Base-by-base conservation (phyloP, 2,797 vertebrate genomes). In the Nyctalus aviator region DNA sequence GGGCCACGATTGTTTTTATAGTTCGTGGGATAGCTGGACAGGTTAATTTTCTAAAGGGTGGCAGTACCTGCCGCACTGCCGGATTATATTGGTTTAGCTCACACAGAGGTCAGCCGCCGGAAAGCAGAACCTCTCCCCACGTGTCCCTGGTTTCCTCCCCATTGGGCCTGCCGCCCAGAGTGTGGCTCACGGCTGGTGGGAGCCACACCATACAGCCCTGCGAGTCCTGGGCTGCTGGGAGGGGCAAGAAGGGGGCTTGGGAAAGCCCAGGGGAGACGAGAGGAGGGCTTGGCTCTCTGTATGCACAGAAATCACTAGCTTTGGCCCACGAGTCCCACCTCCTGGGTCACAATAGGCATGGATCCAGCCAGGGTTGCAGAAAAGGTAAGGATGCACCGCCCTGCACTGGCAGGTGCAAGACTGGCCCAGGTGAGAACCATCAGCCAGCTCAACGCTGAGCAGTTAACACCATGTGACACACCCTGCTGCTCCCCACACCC, bases 1-100 rank as follows among this genome's bases (percentile, higher is more conserved):
- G 81, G 46, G 41, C 32, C 71, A 84, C 71, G 59, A 41, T 32
- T 82, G 23, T 88, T 83, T 81, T 88, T 88, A 77, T 57, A 55
- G 35, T 46, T 91, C 25, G 48, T 82, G 30, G 25, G 62, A 2
- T 30, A 53, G 25, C 37, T 37, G 59, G 78, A 37, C 27, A 62
- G 48, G 18, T 85, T 77, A 71, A 37, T 73, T 77, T 90, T 44
- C 77, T 84, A 18, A 69, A 87, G 27, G 21, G 20, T 10, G 69
- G 2, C 6, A 30, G 23, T 18, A 48, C 41, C 32, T 50, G 55
- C 48, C 27, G 6, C 8, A 9, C 77, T 88, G 14, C 23, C 25
- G 17, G 78, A 44, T 32, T 53, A 14, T 8, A 62, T n/a, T 12
- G 27, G 30, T 35, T 83, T 53, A n/a, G 64, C 78, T 84, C 32